Conservation (phyloP, 1,140 invertebrate species). For the Oncopeltus fasciatus region DNA sequence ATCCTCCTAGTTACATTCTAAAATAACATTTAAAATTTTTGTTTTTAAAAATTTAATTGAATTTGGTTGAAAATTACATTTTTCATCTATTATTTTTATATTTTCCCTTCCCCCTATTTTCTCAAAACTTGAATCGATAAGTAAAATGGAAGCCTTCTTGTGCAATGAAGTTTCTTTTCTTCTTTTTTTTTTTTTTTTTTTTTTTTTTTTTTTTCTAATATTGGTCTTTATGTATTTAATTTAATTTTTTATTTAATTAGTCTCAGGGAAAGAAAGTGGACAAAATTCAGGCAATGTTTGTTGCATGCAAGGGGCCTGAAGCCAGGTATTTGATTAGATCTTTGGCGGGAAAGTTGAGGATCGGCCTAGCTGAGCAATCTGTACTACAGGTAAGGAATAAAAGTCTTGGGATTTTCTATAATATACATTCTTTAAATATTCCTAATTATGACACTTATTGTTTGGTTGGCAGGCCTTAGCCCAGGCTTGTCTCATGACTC, state of each 20-base stretch:
- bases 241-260: too few relatives aligned
- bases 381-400: constrained; percentile 49
- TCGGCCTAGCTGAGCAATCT: constrained; percentile 94
- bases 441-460: not conserved
- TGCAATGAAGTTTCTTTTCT: too few relatives aligned
- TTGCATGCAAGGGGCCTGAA: constrained; percentile 81
- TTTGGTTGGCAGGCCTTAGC: constrained; percentile 52
- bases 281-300: constrained; percentile 81
- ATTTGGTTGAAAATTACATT: too few relatives aligned
- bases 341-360: constrained; percentile 83
- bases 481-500: constrained; percentile 60
- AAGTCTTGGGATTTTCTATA: not conserved
- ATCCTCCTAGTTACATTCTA: too few relatives aligned
- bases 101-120: too few relatives aligned
- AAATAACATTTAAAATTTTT: too few relatives aligned
- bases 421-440: not conserved
- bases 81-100: too few relatives aligned
- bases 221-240: too few relatives aligned
- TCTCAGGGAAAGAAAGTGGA: constrained; percentile 77
- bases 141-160: too few relatives aligned
- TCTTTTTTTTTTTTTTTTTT: too few relatives aligned
- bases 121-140: too few relatives aligned
- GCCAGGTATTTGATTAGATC: constrained; percentile 85
- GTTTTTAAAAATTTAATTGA: too few relatives aligned
- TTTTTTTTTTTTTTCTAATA: constrained; percentile 20